A percentile compares a stretch with the other conserved stretches of the same genome.
These are phyloP conservation scores for Agrypnus murinus DNA, from an alignment of 2,888 invertebrate genomes.

Conservation along the genomic window DNA sequence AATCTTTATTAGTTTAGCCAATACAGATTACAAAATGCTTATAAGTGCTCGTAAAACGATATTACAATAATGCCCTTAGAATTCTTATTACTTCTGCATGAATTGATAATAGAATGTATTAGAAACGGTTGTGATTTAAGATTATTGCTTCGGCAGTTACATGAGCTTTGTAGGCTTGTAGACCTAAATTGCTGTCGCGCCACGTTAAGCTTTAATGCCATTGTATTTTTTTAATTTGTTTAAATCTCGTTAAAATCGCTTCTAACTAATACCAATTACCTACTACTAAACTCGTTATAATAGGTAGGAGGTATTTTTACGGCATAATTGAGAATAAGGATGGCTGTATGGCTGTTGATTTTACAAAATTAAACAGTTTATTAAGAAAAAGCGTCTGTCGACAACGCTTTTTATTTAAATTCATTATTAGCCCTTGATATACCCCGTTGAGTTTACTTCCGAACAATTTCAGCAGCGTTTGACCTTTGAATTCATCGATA, in stretches of 20 bases:
- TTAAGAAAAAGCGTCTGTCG: neutral
- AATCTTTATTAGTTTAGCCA: slow-evolving; percentile 24
- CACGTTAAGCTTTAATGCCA: slow-evolving; percentile 8
- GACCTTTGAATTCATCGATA: slow-evolving; percentile 23
- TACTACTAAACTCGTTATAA: slow-evolving; percentile 13
- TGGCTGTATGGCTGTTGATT: neutral
- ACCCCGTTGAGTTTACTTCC: slow-evolving; percentile 3
- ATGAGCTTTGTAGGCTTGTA: slow-evolving; percentile 10
- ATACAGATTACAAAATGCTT: slow-evolving; percentile 50
- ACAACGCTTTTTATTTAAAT: slow-evolving; percentile 8
- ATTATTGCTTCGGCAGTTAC: slow-evolving; percentile 21
- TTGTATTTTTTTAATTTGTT: slow-evolving; percentile 12
- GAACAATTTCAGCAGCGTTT: slow-evolving; percentile 25
- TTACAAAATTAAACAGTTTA: slow-evolving; percentile 1
- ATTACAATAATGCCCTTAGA: slow-evolving; percentile 26
- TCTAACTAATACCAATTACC: slow-evolving; percentile 12
- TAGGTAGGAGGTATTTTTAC: neutral
- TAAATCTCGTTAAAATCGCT: slow-evolving; percentile 17
- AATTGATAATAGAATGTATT: slow-evolving; percentile 36
- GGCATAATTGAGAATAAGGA: neutral
- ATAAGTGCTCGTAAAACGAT: slow-evolving; percentile 45
- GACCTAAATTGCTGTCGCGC: slow-evolving; percentile 23
- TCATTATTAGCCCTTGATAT: slow-evolving; percentile 13
- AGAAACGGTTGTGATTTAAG: slow-evolving; percentile 28
- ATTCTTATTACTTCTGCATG: slow-evolving; percentile 30